phyloP scores from a whole-genome alignment of 2,888 invertebrate genomes.

The Taenaris catops region DNA sequence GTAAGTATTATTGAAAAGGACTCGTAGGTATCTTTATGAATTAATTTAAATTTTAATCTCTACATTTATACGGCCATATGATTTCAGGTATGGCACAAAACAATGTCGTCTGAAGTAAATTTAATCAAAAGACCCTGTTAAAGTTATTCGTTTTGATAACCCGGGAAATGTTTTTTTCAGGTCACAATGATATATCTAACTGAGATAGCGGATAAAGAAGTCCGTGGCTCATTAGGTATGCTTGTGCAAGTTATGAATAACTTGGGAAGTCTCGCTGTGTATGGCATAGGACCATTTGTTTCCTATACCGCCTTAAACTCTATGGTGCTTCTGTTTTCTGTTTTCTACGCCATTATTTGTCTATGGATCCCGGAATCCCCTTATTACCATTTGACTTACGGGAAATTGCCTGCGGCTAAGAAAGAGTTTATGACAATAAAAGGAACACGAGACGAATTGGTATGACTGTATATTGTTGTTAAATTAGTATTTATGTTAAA shows the following conservation, averaged over 20 bases:
- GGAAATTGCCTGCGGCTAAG: constrained; percentile 62
- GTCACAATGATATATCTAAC: constrained; percentile 73
- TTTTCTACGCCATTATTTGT: constrained; percentile 66
- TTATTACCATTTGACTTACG: constrained; percentile 78
- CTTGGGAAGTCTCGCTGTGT: constrained; percentile 60
- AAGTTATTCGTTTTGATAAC: no score
- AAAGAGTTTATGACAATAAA: constrained; percentile 61
- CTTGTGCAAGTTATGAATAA: constrained; percentile 70
- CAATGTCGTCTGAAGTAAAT: no score
- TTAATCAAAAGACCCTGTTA: no score
- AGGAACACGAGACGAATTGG: constrained; percentile 60
- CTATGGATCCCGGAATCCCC: constrained; percentile 82
- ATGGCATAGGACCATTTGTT: constrained; percentile 68
- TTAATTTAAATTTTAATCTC: no score
- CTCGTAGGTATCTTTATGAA: no score
- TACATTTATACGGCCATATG: no score
- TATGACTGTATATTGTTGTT: no score
- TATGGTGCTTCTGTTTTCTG: constrained; percentile 63
- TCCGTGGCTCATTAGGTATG: constrained; percentile 69
- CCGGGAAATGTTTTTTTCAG: constrained; percentile 56
- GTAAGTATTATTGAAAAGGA: constrained; percentile 52
- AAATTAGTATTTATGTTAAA: no score
- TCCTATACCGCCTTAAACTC: constrained; percentile 63
- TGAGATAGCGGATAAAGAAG: constrained; percentile 74
- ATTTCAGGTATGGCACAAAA: no score